Conservation (phyloP, 1,140 invertebrate species). For the Oncopeltus fasciatus region DNA sequence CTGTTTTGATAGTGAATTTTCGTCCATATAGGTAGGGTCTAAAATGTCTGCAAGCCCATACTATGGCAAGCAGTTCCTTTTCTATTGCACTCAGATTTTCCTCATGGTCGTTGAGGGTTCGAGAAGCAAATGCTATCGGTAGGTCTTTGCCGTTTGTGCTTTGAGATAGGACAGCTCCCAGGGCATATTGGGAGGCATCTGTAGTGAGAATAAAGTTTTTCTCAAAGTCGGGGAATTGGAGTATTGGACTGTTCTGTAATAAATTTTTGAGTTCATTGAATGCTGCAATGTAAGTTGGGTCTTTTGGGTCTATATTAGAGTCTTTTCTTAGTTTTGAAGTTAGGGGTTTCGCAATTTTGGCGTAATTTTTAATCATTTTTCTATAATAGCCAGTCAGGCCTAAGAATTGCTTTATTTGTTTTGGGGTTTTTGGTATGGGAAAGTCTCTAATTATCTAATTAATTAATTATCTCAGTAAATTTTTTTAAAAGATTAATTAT, state of each 20-base stretch:
- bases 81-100: slow-evolving; percentile 25
- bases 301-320: neutral
- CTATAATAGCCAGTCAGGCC: slow-evolving; percentile 32
- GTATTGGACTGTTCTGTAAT: slow-evolving; percentile 23
- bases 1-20: slow-evolving; percentile 35
- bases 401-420: slow-evolving; percentile 32
- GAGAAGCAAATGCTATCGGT: slow-evolving; percentile 26
- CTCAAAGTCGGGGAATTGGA: slow-evolving; percentile 29
- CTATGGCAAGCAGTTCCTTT: slow-evolving; percentile 38
- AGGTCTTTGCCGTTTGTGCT: slow-evolving; percentile 22
- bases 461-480: neutral
- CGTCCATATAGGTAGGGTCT: slow-evolving; percentile 32
- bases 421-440: slow-evolving; percentile 26
- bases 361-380: slow-evolving; percentile 29
- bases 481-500: neutral
- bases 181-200: slow-evolving; percentile 28
- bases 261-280: slow-evolving; percentile 9
- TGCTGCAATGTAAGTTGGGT: neutral
- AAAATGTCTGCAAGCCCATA: slow-evolving; percentile 34
- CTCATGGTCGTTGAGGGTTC: slow-evolving; percentile 27
- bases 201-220: slow-evolving; percentile 29
- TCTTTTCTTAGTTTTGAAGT: slow-evolving; percentile 28
- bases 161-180: slow-evolving; percentile 29
- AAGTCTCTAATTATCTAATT: neutral
- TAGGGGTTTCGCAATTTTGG: slow-evolving; percentile 28